Percentiles rank a stretch among this genome's conserved stretches.
phyloP scores from a whole-genome alignment of 2,888 invertebrate species.

The Nephrotoma flavescens region DNA sequence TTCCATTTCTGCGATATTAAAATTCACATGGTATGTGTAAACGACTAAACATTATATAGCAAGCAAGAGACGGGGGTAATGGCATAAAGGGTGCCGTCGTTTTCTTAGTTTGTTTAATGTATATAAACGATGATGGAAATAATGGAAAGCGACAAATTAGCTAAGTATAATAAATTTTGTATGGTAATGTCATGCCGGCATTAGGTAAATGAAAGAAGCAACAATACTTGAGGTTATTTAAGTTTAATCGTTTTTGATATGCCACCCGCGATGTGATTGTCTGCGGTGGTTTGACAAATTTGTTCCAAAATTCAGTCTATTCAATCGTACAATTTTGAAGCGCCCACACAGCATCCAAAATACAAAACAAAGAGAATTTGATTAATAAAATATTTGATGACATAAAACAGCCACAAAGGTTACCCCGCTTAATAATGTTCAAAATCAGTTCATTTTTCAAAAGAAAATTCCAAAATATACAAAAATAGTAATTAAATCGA shows the following conservation, averaged over 20 bases:
- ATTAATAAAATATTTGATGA: neutral
- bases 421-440: neutral
- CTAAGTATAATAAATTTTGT: neutral
- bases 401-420: neutral
- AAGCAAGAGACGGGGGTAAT: neutral
- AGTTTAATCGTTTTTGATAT: neutral
- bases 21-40: neutral
- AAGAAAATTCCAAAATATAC: neutral
- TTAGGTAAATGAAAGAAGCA: neutral
- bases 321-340: neutral
- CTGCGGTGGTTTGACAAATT: neutral
- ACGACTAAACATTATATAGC: neutral
- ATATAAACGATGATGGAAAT: neutral
- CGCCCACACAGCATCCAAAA: neutral
- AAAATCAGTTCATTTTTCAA: neutral
- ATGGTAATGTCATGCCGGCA: neutral
- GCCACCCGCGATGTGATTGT: neutral
- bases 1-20: neutral
- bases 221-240: neutral
- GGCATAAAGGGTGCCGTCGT: neutral
- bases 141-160: neutral
- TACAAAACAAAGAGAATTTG: neutral
- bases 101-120: neutral
- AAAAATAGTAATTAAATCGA: neutral
- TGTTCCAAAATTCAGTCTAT: neutral